These are phyloP conservation scores for Tauraco erythrolophus DNA, from an alignment of 2,113 vertebrate species.

Conservation along the genomic window DNA sequence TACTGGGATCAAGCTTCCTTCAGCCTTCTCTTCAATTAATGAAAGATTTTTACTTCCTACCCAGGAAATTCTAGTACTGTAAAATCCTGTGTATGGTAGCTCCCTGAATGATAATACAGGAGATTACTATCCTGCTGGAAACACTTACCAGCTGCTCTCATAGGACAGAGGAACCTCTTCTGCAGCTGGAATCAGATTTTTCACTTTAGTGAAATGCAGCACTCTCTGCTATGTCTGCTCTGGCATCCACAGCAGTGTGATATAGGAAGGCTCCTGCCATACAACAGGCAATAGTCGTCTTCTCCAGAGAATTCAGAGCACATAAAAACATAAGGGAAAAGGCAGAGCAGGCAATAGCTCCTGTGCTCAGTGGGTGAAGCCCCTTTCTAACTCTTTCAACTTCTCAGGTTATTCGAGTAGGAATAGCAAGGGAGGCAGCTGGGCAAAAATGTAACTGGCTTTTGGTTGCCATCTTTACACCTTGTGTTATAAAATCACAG, in stretches of 20 bases:
- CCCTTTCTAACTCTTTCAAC: neutral
- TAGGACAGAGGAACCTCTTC: neutral
- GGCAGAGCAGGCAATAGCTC: neutral
- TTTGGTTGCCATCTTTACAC: neutral
- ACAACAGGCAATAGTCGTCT: neutral
- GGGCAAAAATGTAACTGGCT: neutral
- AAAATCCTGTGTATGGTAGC: neutral
- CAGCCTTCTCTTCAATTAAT: neutral
- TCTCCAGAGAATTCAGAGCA: neutral
- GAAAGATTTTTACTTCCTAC: neutral
- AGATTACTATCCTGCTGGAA: neutral
- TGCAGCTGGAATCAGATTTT: neutral
- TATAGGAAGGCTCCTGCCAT: neutral
- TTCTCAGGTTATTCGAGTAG: neutral
- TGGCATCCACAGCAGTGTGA: neutral
- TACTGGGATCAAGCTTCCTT: neutral
- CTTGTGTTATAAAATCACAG: neutral
- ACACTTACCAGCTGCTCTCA: neutral
- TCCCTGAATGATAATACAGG: neutral
- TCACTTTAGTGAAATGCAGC: neutral
- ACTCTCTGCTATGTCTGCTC: neutral
- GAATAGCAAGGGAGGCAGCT: neutral
- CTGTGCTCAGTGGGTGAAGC: neutral
- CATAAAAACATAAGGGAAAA: neutral
- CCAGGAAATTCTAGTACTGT: neutral